Base-by-base conservation (phyloP, 2,888 invertebrate species). In the Leucoma salicis region DNA sequence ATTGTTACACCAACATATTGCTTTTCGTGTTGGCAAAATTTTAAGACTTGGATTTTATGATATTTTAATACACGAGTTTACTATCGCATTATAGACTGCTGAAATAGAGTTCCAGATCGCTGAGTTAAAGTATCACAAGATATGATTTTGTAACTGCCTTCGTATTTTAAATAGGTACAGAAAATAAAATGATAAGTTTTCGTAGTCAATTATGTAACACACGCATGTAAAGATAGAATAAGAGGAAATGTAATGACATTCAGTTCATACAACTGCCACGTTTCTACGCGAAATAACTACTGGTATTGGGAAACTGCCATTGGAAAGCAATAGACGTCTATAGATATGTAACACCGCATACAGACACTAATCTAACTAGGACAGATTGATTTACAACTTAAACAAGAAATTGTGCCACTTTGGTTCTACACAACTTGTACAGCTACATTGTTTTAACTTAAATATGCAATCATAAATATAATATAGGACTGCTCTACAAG, bases 391-490 rank as follows among this genome's bases (percentile, higher is more conserved):
- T 88, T 84, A 86, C 77, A 82, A 75, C 74, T 79, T 69, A 72
- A 82, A 81, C 78, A 78, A 82, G 82, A 84, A 86, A 84, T 82
- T 78, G 79, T 84, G 83, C 81, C 84, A 80, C 82, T 82, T 83
- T 84, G 79, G 83, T 78, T 80, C 78, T 80, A 75, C 66, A 67
- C 69, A 72, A 69, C 80, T 71, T 77, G n/a, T n/a, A n/a, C n/a
- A n/a, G n/a, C 78, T 66, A 81, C 78, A 80, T 82, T 82, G 75
- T 78, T 78, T 75, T 71, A 67, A 73, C 71, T 82, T 82, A 77
- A 85, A 84, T 85, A 82, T 80, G 74, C 77, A 53, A 48, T 45
- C 40, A 39, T 31, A 82, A 81, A 76, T 73, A 71, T 66, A 3
- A 25, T 25, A 8, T 21, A 21, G 21, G 21, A 8, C 21, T 21